Conservation (phyloP, 1,140 invertebrate species). For the Apocrypta bakeri region DNA sequence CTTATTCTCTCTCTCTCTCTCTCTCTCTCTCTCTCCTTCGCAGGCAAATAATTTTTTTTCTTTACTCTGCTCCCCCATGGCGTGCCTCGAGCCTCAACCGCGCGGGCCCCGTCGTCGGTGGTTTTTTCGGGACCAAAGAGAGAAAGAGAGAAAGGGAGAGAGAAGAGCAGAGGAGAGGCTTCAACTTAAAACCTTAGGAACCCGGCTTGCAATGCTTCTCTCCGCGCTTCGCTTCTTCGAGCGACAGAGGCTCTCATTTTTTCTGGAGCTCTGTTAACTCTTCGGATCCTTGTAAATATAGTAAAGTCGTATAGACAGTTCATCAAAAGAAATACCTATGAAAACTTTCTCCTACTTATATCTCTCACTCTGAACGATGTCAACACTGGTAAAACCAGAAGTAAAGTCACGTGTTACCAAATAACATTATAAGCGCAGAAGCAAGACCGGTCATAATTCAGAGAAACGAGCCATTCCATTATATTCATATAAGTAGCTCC, state of each 20-base stretch:
- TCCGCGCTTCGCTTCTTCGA: not conserved
- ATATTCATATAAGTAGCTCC: not conserved
- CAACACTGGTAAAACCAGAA: too few relatives aligned
- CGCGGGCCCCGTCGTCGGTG: slow-evolving; percentile 62
- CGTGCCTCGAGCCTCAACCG: slow-evolving; percentile 67
- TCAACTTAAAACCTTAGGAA: not conserved
- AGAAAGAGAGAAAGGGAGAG: not conserved
- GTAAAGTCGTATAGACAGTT: too few relatives aligned
- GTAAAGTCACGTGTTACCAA: not conserved
- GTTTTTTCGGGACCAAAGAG: slow-evolving; percentile 53
- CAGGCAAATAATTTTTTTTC: slow-evolving; percentile 66
- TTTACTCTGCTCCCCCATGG: slow-evolving; percentile 63
- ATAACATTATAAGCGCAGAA: not conserved
- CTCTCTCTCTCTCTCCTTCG: slow-evolving; percentile 5
- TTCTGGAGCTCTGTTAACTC: not conserved
- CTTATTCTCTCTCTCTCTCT: slow-evolving; percentile 37
- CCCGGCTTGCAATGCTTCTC: not conserved
- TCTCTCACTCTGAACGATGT: not conserved
- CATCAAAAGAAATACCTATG: too few relatives aligned
- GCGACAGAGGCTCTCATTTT: slow-evolving; percentile 43
- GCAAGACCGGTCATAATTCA: slow-evolving; percentile 13
- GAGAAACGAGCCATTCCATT: slow-evolving; percentile 31
- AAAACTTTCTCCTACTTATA: not conserved
- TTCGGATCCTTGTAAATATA: too few relatives aligned
- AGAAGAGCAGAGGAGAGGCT: not conserved